phyloP scores from a whole-genome alignment of 1,140 invertebrate species.

The Saccostrea glomerata region DNA sequence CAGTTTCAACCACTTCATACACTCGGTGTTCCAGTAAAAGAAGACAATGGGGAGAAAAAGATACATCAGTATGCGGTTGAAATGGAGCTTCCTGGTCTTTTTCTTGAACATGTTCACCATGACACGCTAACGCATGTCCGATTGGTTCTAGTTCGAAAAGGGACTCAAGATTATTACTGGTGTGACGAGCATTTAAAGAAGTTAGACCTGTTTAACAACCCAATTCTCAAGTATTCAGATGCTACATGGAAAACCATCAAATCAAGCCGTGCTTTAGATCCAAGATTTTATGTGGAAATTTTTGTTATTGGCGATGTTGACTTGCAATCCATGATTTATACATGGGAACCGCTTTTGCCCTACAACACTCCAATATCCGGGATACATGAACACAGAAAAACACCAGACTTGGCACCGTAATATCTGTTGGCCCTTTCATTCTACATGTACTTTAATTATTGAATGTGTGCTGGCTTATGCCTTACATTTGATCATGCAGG shows the following conservation, averaged over 20 bases:
- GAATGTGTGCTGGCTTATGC: no score
- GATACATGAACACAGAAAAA: conserved; percentile 37
- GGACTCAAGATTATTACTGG: conserved; percentile 35
- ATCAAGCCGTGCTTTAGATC: conserved; percentile 26
- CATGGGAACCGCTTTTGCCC: conserved; percentile 27
- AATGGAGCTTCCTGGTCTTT: conserved; percentile 37
- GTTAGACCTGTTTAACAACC: conserved; percentile 39
- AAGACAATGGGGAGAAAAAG: conserved; percentile 11
- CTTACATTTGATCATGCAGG: no score
- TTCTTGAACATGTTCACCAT: conserved; percentile 38
- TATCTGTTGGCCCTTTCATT: no score
- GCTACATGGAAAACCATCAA: conserved; percentile 39
- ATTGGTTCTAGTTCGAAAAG: conserved; percentile 36
- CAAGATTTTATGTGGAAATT: conserved; percentile 38
- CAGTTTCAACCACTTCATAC: conserved; percentile 32
- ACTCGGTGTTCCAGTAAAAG: conserved; percentile 5
- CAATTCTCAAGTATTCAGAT: conserved; percentile 21
- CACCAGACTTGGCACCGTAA: background rate
- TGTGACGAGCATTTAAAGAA: conserved; percentile 40
- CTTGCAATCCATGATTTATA: conserved; percentile 38
- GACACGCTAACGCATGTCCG: conserved; percentile 36
- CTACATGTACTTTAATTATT: no score
- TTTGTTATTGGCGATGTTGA: conserved; percentile 39
- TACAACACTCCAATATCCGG: conserved; percentile 38
- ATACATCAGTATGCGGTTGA: conserved; percentile 39